A percentile compares a stretch with the other conserved stretches of the same genome.
These are phyloP conservation scores for Prionailurus viverrinus DNA, from an alignment of 2,113 vertebrate species.

Conservation along the genomic window DNA sequence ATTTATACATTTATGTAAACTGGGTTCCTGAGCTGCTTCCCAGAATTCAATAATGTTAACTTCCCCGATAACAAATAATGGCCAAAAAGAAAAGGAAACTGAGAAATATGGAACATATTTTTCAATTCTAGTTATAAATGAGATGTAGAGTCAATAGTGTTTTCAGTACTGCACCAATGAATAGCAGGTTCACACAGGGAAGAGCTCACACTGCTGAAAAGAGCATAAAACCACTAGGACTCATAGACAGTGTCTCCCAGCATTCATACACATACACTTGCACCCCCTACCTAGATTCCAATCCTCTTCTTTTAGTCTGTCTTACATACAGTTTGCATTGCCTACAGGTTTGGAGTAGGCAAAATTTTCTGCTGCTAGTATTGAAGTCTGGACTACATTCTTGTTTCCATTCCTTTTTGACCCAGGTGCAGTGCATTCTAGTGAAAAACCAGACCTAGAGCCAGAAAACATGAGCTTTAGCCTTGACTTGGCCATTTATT, in stretches of 20 bases:
- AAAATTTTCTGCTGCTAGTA: not conserved
- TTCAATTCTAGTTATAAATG: conserved; percentile 25
- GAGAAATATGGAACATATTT: conserved; percentile 46
- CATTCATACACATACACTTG: not conserved
- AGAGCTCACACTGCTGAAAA: not conserved
- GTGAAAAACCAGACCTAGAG: not conserved
- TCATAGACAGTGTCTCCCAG: not conserved
- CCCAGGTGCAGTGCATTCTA: not conserved
- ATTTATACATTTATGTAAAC: conserved; percentile 38
- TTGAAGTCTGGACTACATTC: not conserved
- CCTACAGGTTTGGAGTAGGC: not conserved
- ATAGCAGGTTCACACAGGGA: not conserved
- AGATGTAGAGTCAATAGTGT: not conserved
- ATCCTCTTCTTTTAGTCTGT: not conserved
- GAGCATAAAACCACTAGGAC: not conserved
- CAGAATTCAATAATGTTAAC: conserved; percentile 45
- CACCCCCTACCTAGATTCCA: not conserved
- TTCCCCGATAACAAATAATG: conserved; percentile 49
- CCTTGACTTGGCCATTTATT: not conserved
- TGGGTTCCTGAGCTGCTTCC: not conserved
- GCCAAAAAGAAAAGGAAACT: conserved; percentile 35
- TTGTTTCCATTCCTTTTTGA: not conserved
- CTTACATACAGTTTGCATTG: not conserved
- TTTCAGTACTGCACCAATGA: conserved; percentile 12
- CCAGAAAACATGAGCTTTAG: not conserved